phyloP scores from a whole-genome alignment of 2,797 vertebrate species.

The Gadopsis bispinosus region DNA sequence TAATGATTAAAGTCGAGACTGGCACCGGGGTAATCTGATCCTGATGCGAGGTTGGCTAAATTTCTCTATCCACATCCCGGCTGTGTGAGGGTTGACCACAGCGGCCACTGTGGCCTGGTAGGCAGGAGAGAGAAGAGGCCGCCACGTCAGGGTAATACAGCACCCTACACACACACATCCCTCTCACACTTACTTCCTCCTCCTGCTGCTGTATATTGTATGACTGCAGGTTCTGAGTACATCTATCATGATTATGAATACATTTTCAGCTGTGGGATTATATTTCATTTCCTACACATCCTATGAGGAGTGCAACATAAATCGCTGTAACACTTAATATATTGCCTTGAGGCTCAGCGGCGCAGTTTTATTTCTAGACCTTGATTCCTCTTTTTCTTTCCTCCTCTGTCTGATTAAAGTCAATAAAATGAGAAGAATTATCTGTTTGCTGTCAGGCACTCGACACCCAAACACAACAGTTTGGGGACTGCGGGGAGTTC shows the following conservation, averaged over 20 bases:
- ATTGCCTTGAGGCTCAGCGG: slow-evolving; percentile 48
- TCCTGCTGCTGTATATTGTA: slow-evolving; percentile 55
- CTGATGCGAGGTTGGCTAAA: slow-evolving; percentile 62
- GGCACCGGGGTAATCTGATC: slow-evolving; percentile 67
- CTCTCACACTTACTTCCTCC: slow-evolving; percentile 45
- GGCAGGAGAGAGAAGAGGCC: slow-evolving; percentile 47
- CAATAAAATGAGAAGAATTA: slow-evolving; percentile 65
- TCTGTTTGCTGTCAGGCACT: slow-evolving; percentile 58
- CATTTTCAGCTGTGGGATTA: slow-evolving; percentile 59
- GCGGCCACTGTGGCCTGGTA: slow-evolving; percentile 65
- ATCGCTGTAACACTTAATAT: slow-evolving; percentile 68
- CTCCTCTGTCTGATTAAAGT: slow-evolving; percentile 70
- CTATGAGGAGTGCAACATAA: slow-evolving; percentile 62
- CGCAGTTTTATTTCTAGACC: slow-evolving; percentile 63
- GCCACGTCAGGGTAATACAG: slow-evolving; percentile 67
- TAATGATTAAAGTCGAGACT: slow-evolving; percentile 63
- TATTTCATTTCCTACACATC: slow-evolving; percentile 66
- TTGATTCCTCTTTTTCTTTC: slow-evolving; percentile 62
- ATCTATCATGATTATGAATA: slow-evolving; percentile 71
- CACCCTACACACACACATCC: slow-evolving; percentile 25
- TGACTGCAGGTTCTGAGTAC: slow-evolving; percentile 52
- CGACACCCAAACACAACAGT: slow-evolving; percentile 51
- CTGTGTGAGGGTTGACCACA: slow-evolving; percentile 74
- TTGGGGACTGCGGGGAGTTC: slow-evolving; percentile 48
- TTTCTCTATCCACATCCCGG: slow-evolving; percentile 67